Evolutionary conservation across 2,113 vertebrate genomes (phyloP).

Genomic region (Ammospiza nelsoni): DNA sequence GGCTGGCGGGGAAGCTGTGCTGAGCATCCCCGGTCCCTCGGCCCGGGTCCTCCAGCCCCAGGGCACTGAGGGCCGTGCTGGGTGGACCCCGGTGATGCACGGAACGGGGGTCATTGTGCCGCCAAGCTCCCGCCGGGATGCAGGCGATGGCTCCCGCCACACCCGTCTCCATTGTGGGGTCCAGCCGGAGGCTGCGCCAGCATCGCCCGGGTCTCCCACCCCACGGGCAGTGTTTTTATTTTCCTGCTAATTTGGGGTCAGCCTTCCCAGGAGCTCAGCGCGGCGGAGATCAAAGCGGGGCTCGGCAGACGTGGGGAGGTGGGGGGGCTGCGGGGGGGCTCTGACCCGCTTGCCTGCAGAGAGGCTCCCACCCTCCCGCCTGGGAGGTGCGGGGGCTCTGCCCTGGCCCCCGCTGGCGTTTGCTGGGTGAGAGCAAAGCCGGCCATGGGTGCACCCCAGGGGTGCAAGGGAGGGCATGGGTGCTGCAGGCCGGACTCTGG

Average conservation of each 20-base stretch:
- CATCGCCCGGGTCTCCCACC: not conserved
- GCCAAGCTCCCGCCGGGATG: conserved; percentile 19
- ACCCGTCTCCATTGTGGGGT: conserved; percentile 61
- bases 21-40: not conserved
- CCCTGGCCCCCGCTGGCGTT: not conserved
- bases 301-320: not conserved
- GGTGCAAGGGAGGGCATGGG: not conserved
- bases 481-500: not conserved
- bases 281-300: not conserved
- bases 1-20: not conserved
- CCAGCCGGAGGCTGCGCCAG: not conserved
- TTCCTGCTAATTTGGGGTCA: conserved; percentile 10
- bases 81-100: not conserved
- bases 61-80: not conserved
- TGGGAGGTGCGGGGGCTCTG: not conserved
- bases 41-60: not conserved
- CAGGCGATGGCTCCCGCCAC: conserved; percentile 40
- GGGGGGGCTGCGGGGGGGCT: not conserved
- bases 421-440: not conserved
- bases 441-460: not conserved
- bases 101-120: not conserved
- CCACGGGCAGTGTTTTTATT: not conserved
- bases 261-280: not conserved
- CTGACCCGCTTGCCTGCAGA: fast-evolving
- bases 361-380: not conserved